Conservation (phyloP, 1,140 invertebrate genomes). For the Mactra quadrangularis region DNA sequence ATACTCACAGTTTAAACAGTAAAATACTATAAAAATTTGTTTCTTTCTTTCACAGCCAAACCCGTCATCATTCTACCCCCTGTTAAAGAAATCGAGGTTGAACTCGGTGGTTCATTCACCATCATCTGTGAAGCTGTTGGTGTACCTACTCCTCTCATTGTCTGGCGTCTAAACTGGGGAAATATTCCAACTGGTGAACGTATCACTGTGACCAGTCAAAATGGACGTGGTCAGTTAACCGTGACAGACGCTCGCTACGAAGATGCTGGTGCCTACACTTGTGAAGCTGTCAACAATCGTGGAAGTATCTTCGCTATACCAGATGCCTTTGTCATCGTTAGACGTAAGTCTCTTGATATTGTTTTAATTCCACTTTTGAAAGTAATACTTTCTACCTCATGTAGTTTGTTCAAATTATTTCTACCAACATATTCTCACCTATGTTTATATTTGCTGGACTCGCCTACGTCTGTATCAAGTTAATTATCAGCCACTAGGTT, state of each 20-base stretch:
- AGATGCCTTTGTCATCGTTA: constrained; percentile 94
- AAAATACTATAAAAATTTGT: background rate
- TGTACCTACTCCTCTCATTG: constrained; percentile 94
- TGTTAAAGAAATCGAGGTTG: constrained; percentile 87
- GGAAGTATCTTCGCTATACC: constrained; percentile 94
- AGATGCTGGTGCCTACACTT: constrained; percentile 98
- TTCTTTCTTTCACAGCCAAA: constrained; percentile 77
- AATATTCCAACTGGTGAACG: constrained; percentile 93
- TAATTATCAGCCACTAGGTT: too few species aligned
- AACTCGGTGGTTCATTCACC: constrained; percentile 89
- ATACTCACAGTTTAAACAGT: too few species aligned
- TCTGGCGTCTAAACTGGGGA: constrained; percentile 99
- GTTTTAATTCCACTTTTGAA: too few species aligned
- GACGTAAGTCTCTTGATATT: too few species aligned
- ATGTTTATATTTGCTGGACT: too few species aligned
- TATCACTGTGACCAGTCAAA: constrained; percentile 89
- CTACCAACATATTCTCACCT: too few species aligned
- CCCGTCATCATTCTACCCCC: constrained; percentile 89
- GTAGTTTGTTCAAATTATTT: too few species aligned
- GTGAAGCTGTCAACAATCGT: constrained; percentile 95
- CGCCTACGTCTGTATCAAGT: too few species aligned
- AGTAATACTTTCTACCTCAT: too few species aligned
- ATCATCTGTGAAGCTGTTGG: constrained; percentile 95
- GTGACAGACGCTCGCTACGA: constrained; percentile 89
- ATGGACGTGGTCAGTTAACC: constrained; percentile 92